phyloP scores from a whole-genome alignment of 2,113 vertebrate genomes.

The Chamaetylas fuelleborni region DNA sequence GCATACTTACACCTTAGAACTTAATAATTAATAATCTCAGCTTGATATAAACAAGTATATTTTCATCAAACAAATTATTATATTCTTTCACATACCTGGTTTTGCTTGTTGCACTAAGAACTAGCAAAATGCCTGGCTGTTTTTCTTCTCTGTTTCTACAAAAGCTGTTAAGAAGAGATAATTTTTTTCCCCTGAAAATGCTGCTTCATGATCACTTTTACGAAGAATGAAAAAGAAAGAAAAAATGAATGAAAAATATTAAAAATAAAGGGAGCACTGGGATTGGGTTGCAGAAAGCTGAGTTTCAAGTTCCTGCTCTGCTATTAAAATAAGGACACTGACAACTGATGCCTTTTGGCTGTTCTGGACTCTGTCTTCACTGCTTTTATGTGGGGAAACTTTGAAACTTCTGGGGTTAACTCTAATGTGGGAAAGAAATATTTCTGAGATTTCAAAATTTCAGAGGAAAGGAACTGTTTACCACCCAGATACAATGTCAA shows the following conservation, averaged over 20 bases:
- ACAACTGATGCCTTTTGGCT: background rate
- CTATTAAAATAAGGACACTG: background rate
- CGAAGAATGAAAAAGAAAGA: background rate
- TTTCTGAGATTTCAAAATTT: background rate
- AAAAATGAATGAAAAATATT: background rate
- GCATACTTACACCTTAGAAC: background rate
- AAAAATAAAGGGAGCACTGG: background rate
- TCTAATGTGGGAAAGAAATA: background rate
- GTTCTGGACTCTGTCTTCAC: background rate
- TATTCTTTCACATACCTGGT: background rate
- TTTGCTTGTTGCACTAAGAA: background rate
- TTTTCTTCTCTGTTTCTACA: background rate
- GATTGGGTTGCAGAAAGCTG: background rate
- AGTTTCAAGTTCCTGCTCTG: background rate
- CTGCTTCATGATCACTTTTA: background rate
- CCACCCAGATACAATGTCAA: background rate
- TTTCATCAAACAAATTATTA: background rate
- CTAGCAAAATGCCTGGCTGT: background rate
- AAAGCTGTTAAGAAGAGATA: background rate
- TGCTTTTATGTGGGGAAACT: slow-evolving; percentile 14
- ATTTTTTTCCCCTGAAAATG: background rate
- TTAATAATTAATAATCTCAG: background rate
- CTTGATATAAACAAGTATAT: background rate
- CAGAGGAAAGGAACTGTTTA: background rate
- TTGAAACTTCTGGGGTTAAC: slow-evolving; percentile 34